Conservation (phyloP, 2,797 vertebrate species). For the Pygocentrus nattereri region DNA sequence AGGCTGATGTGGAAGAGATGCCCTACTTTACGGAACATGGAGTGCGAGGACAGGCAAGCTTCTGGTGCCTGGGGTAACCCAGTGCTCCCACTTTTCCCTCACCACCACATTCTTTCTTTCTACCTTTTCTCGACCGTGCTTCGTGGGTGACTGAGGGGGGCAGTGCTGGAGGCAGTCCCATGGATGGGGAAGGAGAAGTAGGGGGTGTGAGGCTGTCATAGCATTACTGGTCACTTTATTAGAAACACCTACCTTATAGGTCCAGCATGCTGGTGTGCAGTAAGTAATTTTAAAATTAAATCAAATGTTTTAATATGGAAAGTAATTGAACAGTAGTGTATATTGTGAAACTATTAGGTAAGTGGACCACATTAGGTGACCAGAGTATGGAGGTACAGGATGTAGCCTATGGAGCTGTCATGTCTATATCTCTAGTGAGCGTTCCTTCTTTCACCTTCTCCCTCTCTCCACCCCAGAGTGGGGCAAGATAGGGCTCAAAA, state of each 20-base stretch:
- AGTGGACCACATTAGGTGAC: slow-evolving; percentile 46
- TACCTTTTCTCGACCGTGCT: slow-evolving; percentile 48
- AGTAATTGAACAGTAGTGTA: background rate
- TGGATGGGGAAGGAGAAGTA: slow-evolving; percentile 48
- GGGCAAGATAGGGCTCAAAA: slow-evolving; percentile 58
- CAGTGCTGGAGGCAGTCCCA: slow-evolving; percentile 59
- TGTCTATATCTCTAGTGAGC: background rate
- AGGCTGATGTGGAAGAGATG: slow-evolving; percentile 72
- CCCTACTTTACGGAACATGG: slow-evolving; percentile 69
- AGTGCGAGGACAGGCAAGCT: slow-evolving; percentile 44
- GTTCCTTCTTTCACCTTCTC: background rate
- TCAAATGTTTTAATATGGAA: too few relatives aligned
- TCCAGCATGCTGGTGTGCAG: background rate
- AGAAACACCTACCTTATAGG: background rate
- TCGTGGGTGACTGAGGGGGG: slow-evolving; percentile 60
- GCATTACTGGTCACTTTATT: background rate
- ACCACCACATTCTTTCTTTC: slow-evolving; percentile 21
- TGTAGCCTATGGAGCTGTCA: background rate
- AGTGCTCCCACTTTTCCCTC: slow-evolving; percentile 15
- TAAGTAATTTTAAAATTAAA: too few relatives aligned
- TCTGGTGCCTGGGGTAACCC: slow-evolving; percentile 53
- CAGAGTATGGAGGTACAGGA: background rate
- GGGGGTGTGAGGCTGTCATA: background rate
- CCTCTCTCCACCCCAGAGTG: slow-evolving; percentile 60
- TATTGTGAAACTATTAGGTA: background rate